Base-by-base conservation (phyloP, 92 coral and sea anemone genomes). In the Zoanthus sansibaricus region DNA sequence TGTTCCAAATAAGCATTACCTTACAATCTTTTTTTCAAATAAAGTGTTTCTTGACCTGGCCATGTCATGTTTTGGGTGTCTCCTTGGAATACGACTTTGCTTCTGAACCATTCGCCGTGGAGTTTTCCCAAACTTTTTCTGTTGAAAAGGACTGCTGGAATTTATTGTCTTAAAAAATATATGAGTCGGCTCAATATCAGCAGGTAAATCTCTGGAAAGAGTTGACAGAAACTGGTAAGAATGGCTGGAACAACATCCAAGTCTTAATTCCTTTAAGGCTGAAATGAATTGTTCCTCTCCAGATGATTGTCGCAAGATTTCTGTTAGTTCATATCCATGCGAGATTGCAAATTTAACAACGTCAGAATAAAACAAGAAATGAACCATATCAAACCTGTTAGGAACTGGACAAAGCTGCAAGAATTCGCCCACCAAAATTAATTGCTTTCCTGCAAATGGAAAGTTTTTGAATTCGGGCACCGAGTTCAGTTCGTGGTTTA, bases 1-100 rank as follows among this genome's bases (percentile, higher is more conserved):
- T 86, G 46, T 86, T 86, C 83, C 88, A 86, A 45, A 86, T 47
- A 31, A 86, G 83, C 82, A 86, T 73, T 1, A 75, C 62, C 49
- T 75, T 86, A 55, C 83, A 86, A 16, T 58, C 83, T 3, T 8
- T 25, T 25, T 47, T 75, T 86, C 56, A 86, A 68, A 30, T 13
- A 49, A 13, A 86, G 33, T 16, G 42, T 58, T 0, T 56, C 58
- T 17, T 85, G 72, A 37, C 88, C 83, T 25, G 88, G 88, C 88
- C 88, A 86, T 21, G 49, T 86, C 88, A 86, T 54, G 59, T 18
- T 62, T n/a, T 75, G 55, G 4, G 21, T 51, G 30, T 32, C 15
- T 16, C 88, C 72, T 14, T 83, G 75, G 44, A n/a, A 72, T 33
- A 13, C 11, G 6, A 83, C 82, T 3, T 86, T 49, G 10, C 74